Evolutionary conservation across 2,797 vertebrate genomes (phyloP).

Genomic region (Cirrhinus mrigala): DNA sequence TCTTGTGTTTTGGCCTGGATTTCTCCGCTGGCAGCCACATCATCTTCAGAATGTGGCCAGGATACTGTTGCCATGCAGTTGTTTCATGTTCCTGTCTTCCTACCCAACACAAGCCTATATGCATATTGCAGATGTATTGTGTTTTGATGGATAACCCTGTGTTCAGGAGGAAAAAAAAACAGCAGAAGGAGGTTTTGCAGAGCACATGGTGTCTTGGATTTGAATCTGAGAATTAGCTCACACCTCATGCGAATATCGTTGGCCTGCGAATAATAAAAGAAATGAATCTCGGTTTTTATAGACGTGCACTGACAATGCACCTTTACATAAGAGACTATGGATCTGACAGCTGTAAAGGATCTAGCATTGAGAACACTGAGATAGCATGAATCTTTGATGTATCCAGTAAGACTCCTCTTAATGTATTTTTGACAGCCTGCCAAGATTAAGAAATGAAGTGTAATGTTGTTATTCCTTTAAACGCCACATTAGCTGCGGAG

Average conservation of each 20-base stretch:
- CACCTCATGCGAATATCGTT: not conserved
- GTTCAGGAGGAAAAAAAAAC: not conserved
- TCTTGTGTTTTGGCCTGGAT: conserved; percentile 46
- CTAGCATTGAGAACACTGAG: conserved; percentile 44
- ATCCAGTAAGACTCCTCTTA: conserved; percentile 53
- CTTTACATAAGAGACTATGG: conserved; percentile 17
- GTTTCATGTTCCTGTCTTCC: conserved; percentile 50
- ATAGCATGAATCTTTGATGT: conserved; percentile 60
- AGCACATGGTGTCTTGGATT: conserved; percentile 31
- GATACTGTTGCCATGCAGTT: conserved; percentile 58
- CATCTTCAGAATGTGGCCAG: conserved; percentile 43
- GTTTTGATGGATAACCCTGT: conserved; percentile 51
- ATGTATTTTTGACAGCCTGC: conserved; percentile 59
- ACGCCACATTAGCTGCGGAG: conserved; percentile 49
- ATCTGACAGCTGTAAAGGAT: conserved; percentile 46
- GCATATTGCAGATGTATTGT: conserved; percentile 57
- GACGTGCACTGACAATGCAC: conserved; percentile 10
- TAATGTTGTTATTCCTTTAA: conserved; percentile 52
- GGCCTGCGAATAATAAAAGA: conserved; percentile 2
- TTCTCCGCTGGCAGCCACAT: conserved; percentile 41
- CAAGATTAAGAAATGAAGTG: conserved; percentile 57
- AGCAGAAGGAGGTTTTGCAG: conserved; percentile 36
- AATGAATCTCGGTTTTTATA: not conserved
- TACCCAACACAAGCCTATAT: conserved; percentile 56
- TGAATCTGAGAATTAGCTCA: conserved; percentile 8